Conservation (phyloP, 2,888 invertebrate species). For the Tetramorium bicarinatum region DNA sequence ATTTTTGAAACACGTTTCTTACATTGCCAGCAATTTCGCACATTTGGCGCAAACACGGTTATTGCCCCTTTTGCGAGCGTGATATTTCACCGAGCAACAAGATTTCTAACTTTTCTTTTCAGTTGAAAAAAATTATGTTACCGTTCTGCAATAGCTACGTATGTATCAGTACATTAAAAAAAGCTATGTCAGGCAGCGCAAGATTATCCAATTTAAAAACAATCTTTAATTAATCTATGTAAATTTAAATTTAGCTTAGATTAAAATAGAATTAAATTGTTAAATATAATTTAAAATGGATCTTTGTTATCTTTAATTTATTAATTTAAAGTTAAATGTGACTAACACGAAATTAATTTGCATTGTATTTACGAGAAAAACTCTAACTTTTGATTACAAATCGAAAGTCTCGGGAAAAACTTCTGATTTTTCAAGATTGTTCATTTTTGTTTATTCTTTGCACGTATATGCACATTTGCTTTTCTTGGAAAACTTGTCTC, state of each 20-base stretch:
- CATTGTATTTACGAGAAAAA: constrained; percentile 23
- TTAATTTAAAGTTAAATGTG: constrained; percentile 6
- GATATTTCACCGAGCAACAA: constrained; percentile 37
- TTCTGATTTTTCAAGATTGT: constrained; percentile 36
- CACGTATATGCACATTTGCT: constrained; percentile 22
- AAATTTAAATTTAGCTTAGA: not conserved
- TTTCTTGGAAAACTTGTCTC: constrained; percentile 36
- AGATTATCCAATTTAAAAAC: not conserved
- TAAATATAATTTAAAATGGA: not conserved
- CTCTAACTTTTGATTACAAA: constrained; percentile 11
- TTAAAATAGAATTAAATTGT: not conserved
- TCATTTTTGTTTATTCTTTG: constrained; percentile 34
- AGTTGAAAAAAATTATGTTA: constrained; percentile 21
- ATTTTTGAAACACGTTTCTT: constrained; percentile 41
- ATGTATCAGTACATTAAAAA: not conserved
- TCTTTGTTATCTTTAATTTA: not conserved
- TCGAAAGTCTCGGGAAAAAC: constrained; percentile 16
- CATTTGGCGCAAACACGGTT: constrained; percentile 45
- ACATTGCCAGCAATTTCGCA: constrained; percentile 31
- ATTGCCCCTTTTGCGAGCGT: constrained; percentile 14
- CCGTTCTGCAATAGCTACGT: not conserved
- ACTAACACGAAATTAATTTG: not conserved
- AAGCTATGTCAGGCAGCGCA: not conserved
- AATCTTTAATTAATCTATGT: not conserved
- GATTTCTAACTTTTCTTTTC: constrained; percentile 11